Conservation (phyloP, 2,888 invertebrate species). For the Amphimallon solstitiale region DNA sequence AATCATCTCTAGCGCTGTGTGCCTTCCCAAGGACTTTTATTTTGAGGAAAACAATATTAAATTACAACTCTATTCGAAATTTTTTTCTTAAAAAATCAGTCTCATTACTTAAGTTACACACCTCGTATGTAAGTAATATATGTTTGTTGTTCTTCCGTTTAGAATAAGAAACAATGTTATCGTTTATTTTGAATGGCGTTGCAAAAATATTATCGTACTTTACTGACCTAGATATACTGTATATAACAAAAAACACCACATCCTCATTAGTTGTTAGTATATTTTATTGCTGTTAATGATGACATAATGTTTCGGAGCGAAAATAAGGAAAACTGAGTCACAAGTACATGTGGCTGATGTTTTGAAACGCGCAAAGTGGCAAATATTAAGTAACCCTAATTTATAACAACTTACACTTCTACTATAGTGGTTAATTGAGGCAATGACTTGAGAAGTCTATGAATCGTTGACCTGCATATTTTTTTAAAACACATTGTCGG, state of each 20-base stretch:
- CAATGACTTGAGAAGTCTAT: conserved; percentile 19
- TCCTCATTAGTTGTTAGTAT: conserved; percentile 12
- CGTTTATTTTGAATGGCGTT: conserved; percentile 1
- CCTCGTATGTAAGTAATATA: too few species aligned
- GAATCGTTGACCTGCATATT: conserved; percentile 25
- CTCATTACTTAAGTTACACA: too few species aligned
- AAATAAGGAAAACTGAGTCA: conserved; percentile 17
- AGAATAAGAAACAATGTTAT: neutral
- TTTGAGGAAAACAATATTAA: too few species aligned
- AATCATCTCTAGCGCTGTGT: too few species aligned
- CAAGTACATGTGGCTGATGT: neutral
- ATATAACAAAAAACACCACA: neutral
- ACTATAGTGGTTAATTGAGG: conserved; percentile 11
- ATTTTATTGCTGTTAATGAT: conserved; percentile 12
- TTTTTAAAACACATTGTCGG: neutral
- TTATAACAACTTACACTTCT: conserved; percentile 11
- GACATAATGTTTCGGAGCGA: conserved; percentile 1
- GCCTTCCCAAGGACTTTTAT: too few species aligned
- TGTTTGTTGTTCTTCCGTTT: neutral
- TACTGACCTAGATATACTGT: conserved; percentile 6
- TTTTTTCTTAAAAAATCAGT: too few species aligned
- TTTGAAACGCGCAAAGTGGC: conserved; percentile 1
- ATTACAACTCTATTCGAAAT: too few species aligned
- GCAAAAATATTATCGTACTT: neutral
- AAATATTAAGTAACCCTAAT: conserved; percentile 25